Evolutionary conservation across 64 coral and sea anemone genomes (phyloP).

Genomic region (Exaiptasia diaphana): DNA sequence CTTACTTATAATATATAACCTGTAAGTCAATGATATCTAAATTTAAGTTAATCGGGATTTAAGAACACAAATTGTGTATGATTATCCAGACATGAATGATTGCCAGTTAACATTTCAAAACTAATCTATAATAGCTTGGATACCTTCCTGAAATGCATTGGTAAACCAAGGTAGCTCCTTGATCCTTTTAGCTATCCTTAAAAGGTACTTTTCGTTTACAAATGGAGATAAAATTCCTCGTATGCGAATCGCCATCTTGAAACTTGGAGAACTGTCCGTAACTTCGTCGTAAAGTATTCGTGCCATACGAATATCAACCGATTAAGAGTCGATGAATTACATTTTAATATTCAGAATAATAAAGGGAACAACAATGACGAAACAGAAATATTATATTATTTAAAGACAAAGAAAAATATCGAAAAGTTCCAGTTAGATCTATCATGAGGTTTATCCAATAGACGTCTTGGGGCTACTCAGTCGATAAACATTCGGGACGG

Average conservation of each 20-base stretch:
- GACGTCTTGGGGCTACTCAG: no score
- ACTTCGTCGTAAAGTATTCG: no score
- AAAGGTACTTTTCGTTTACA: conserved; percentile 73
- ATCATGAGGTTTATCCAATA: no score
- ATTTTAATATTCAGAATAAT: no score
- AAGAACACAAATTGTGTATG: background rate
- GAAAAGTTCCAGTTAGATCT: no score
- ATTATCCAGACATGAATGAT: no score
- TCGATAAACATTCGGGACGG: no score
- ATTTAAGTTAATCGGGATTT: background rate
- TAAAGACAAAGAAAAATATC: no score
- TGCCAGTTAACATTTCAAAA: background rate
- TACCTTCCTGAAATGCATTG: conserved; percentile 30
- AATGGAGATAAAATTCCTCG: conserved; percentile 64
- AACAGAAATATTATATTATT: no score
- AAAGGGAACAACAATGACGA: no score
- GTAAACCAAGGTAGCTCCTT: background rate
- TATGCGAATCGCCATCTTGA: conserved; percentile 77
- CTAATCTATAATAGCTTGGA: background rate
- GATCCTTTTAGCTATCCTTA: conserved; percentile 49
- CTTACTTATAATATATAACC: background rate
- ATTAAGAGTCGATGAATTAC: no score
- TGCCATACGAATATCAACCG: background rate
- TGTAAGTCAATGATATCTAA: background rate
- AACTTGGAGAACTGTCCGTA: background rate